Evolutionary conservation across 2,888 invertebrate genomes (phyloP).

Genomic region (Orchestes rusci): DNA sequence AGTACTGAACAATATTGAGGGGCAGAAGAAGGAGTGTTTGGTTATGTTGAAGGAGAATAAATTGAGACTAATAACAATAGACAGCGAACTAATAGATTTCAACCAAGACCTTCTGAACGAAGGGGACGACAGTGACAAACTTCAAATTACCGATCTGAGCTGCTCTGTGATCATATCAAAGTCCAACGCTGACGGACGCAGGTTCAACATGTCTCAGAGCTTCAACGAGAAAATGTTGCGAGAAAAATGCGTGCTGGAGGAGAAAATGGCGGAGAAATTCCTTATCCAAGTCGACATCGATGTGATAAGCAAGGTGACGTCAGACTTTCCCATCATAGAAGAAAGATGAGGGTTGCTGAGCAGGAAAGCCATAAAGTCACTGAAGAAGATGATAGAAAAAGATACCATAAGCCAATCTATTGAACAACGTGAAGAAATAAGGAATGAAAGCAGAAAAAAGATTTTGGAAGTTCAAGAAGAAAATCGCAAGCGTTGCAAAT

Average conservation of each 20-base stretch:
- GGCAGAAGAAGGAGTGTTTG: conserved; percentile 53
- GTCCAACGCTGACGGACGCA: conserved; percentile 33
- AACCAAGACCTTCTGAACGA: conserved; percentile 39
- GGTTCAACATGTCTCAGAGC: conserved; percentile 42
- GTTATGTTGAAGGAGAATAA: conserved; percentile 33
- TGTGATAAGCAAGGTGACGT: conserved; percentile 81
- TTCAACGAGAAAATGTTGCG: conserved; percentile 43
- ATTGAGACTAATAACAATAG: conserved; percentile 51
- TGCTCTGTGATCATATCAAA: conserved; percentile 40
- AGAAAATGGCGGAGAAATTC: conserved; percentile 37
- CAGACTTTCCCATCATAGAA: conserved; percentile 69
- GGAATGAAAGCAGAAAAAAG: too few relatives aligned
- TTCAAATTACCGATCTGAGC: conserved; percentile 40
- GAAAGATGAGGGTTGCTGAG: conserved; percentile 63
- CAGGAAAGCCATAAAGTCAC: conserved; percentile 73
- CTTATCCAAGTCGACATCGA: conserved; percentile 84
- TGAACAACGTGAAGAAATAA: too few relatives aligned
- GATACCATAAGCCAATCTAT: too few relatives aligned
- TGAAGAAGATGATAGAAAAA: conserved; percentile 89
- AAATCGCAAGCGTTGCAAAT: too few relatives aligned
- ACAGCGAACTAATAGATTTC: conserved; percentile 51
- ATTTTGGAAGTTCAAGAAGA: too few relatives aligned
- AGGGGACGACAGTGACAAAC: conserved; percentile 49
- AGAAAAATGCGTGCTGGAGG: conserved; percentile 41
- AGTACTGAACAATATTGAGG: conserved; percentile 61